Evolutionary conservation across 92 coral and sea anemone species (phyloP).

Genomic region (Micromussa lordhowensis): DNA sequence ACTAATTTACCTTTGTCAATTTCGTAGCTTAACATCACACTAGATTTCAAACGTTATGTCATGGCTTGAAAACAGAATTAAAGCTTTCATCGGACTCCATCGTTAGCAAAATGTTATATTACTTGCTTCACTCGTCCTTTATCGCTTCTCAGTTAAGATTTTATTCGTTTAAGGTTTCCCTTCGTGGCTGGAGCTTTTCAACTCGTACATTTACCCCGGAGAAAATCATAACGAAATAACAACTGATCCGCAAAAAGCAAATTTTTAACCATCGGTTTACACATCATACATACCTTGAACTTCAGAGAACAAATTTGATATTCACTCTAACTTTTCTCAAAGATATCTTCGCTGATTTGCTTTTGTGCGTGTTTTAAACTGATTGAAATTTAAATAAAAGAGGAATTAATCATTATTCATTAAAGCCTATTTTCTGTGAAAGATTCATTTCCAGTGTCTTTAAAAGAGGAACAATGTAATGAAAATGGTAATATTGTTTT

Average conservation of each 20-base stretch:
- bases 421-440: background rate
- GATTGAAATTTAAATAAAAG: background rate
- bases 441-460: background rate
- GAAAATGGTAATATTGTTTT: background rate
- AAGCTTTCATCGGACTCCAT: background rate
- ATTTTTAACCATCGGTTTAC: too few relatives aligned
- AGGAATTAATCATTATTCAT: background rate
- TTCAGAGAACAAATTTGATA: background rate
- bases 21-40: background rate
- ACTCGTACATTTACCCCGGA: background rate
- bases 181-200: background rate
- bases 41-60: background rate
- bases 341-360: background rate
- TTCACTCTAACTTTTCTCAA: background rate
- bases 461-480: background rate
- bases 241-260: too few relatives aligned
- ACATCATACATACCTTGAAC: background rate
- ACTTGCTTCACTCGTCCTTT: background rate
- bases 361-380: background rate
- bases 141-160: background rate
- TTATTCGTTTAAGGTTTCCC: background rate
- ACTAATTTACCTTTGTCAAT: background rate
- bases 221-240: too few relatives aligned
- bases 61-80: background rate
- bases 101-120: background rate